These are phyloP conservation scores for Cheumatopsyche charites DNA, from an alignment of 1,140 invertebrate genomes.

Conservation along the genomic window DNA sequence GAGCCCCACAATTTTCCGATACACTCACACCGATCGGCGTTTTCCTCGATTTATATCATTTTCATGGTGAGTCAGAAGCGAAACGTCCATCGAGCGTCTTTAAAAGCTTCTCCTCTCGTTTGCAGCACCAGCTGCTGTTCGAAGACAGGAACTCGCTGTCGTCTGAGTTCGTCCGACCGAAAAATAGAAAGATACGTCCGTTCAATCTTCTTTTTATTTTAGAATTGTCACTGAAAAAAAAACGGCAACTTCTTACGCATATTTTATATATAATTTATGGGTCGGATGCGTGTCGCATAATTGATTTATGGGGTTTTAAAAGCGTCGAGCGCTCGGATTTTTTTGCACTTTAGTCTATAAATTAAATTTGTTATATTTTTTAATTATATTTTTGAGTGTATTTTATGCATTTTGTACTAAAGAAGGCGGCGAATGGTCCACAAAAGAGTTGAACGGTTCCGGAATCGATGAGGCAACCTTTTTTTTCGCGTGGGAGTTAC, in stretches of 20 bases:
- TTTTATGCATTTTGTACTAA: background rate
- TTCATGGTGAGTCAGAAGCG: background rate
- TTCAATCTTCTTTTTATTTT: too few species aligned
- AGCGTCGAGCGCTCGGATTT: background rate
- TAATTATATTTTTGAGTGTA: background rate
- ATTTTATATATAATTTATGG: slow-evolving; percentile 21
- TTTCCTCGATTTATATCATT: background rate
- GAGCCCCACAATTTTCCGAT: too few species aligned
- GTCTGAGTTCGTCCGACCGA: slow-evolving; percentile 5
- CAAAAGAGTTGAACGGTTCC: slow-evolving; percentile 5
- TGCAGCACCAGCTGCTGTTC: background rate
- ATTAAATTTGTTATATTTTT: too few species aligned
- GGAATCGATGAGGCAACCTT: slow-evolving; percentile 16
- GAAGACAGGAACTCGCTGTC: slow-evolving; percentile 37
- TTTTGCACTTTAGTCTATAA: too few species aligned
- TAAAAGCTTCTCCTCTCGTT: too few species aligned
- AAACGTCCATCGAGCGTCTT: background rate
- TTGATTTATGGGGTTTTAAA: slow-evolving; percentile 19
- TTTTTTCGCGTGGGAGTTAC: background rate
- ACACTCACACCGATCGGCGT: too few species aligned
- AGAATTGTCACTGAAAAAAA: too few species aligned
- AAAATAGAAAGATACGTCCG: slow-evolving; percentile 2
- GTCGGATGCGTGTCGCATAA: background rate
- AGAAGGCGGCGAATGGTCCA: background rate
- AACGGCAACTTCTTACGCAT: background rate